These are phyloP conservation scores for Equus przewalskii DNA, from an alignment of 2,113 vertebrate species.

Conservation along the genomic window DNA sequence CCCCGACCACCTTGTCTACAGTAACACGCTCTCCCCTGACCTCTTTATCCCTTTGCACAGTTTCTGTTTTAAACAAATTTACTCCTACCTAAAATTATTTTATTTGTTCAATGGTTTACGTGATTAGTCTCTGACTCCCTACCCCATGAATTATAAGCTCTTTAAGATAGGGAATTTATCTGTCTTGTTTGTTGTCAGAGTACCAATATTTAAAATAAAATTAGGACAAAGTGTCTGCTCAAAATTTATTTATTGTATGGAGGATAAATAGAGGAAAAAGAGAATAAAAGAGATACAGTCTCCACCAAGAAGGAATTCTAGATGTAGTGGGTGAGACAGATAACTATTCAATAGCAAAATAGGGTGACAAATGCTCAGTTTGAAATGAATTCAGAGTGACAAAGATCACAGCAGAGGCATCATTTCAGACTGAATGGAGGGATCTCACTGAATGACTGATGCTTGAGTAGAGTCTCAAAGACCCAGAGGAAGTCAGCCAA, in stretches of 20 bases:
- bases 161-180: not conserved
- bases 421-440: not conserved
- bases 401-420: not conserved
- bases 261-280: not conserved
- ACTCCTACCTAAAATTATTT: not conserved
- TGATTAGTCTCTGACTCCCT: not conserved
- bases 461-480: not conserved
- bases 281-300: not conserved
- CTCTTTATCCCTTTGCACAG: not conserved
- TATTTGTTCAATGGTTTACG: not conserved
- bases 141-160: not conserved
- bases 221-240: rapidly evolving
- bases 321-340: not conserved
- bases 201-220: not conserved
- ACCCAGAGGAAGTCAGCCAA: rapidly evolving
- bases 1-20: not conserved
- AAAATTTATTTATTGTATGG: not conserved
- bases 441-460: not conserved
- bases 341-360: not conserved
- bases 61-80: not conserved
- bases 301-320: not conserved
- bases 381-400: not conserved
- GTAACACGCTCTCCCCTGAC: rapidly evolving
- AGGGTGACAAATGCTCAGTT: not conserved
- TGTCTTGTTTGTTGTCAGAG: not conserved